These are phyloP conservation scores for Drosophila acutilabella DNA, from an alignment of 2,888 invertebrate species.

Conservation along the genomic window DNA sequence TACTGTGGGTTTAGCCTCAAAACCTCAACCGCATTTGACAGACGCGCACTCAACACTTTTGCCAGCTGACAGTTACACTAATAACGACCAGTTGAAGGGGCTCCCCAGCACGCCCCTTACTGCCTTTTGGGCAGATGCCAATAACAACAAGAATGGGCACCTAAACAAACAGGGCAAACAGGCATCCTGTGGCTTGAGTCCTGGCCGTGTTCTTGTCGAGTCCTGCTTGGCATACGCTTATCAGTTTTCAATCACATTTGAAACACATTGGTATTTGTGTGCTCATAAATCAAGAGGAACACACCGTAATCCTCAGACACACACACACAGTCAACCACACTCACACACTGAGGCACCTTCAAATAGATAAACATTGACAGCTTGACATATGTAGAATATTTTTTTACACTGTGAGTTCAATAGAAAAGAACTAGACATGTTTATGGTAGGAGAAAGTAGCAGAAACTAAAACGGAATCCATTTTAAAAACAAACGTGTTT, in stretches of 20 bases:
- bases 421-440: not conserved
- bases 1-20: not conserved
- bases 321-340: slow-evolving; percentile 7
- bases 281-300: slow-evolving; percentile 75
- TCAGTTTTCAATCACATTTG: slow-evolving; percentile 80
- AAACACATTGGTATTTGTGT: slow-evolving; percentile 72
- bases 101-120: not conserved
- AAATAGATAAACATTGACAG: slow-evolving; percentile 80
- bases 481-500: slow-evolving; percentile 46
- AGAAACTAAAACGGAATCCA: slow-evolving; percentile 4
- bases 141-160: not conserved
- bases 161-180: slow-evolving; percentile 46
- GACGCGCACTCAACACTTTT: slow-evolving; percentile 79
- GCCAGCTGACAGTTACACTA: slow-evolving; percentile 77
- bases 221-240: slow-evolving; percentile 59
- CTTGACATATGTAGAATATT: slow-evolving; percentile 73
- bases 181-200: slow-evolving; percentile 40
- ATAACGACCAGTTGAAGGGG: slow-evolving; percentile 50
- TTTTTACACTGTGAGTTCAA: slow-evolving; percentile 23
- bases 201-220: slow-evolving; percentile 7
- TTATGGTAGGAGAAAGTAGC: slow-evolving; percentile 1
- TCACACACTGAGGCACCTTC: slow-evolving; percentile 54
- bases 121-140: slow-evolving; percentile 13
- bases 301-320: slow-evolving; percentile 67
- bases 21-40: slow-evolving; percentile 71